Conservation (phyloP, 2,888 invertebrate genomes). For the Tipula unca region DNA sequence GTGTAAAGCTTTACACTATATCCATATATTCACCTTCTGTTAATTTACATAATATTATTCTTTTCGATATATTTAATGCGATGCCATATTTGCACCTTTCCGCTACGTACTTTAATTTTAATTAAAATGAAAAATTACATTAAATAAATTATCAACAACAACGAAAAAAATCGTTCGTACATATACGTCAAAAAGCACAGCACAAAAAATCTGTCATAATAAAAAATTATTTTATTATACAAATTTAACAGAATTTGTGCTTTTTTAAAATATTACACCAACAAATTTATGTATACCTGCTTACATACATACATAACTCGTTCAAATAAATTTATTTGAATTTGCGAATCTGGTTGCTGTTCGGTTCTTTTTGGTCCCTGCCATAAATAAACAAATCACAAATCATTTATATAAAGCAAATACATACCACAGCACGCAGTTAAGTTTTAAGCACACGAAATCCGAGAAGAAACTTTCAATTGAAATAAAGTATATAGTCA, state of each 20-base stretch:
- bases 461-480: neutral
- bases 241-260: neutral
- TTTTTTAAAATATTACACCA: neutral
- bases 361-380: neutral
- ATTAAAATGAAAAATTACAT: neutral
- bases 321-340: neutral
- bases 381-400: neutral
- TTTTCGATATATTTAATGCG: neutral
- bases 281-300: neutral
- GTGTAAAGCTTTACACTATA: neutral
- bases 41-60: neutral
- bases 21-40: neutral
- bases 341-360: neutral
- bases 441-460: neutral
- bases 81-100: neutral
- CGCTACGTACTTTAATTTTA: neutral
- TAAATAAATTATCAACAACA: neutral
- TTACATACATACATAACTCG: no score
- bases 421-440: neutral
- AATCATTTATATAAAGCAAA: neutral
- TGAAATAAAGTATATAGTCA: neutral
- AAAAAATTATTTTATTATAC: no score
- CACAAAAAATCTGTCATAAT: neutral
- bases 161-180: neutral
- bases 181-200: neutral